A percentile compares a stretch with the other conserved stretches of the same genome.
phyloP scores from a whole-genome alignment of 2,888 invertebrate genomes.

The Mesopsocus fuscifrons region DNA sequence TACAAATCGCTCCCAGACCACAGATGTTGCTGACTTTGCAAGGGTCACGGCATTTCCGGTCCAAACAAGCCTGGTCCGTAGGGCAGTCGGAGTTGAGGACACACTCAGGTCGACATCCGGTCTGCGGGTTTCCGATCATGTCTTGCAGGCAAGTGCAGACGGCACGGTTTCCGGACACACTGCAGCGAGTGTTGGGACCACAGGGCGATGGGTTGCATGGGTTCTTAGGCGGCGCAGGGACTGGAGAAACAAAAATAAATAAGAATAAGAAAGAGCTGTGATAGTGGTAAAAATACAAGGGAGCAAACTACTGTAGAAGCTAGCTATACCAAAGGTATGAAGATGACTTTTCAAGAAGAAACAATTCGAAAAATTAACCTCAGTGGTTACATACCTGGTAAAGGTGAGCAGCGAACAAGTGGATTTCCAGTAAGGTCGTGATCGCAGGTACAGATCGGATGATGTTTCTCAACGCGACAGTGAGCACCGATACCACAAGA shows the following conservation, averaged over 20 bases:
- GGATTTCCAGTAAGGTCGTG: slow-evolving; percentile 59
- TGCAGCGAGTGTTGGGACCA: slow-evolving; percentile 60
- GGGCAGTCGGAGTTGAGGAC: slow-evolving; percentile 67
- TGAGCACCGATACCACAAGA: slow-evolving; percentile 56
- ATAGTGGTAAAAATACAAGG: no score
- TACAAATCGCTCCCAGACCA: slow-evolving; percentile 61
- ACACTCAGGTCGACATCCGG: slow-evolving; percentile 61
- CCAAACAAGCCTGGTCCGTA: slow-evolving; percentile 48
- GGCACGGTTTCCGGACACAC: slow-evolving; percentile 44
- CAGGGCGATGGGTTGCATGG: slow-evolving; percentile 60
- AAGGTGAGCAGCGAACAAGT: slow-evolving; percentile 45
- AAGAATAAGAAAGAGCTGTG: background rate
- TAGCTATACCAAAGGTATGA: no score
- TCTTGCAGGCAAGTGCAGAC: slow-evolving; percentile 59
- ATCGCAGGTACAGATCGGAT: slow-evolving; percentile 59
- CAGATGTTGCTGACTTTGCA: slow-evolving; percentile 50
- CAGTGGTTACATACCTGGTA: slow-evolving; percentile 22
- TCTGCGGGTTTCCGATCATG: slow-evolving; percentile 58
- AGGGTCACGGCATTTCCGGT: slow-evolving; percentile 47
- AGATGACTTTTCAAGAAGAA: background rate
- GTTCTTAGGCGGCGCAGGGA: slow-evolving; percentile 33
- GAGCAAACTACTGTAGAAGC: no score
- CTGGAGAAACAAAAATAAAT: slow-evolving; percentile 14
- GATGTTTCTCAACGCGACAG: slow-evolving; percentile 58
- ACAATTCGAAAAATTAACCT: background rate